Base-by-base conservation (phyloP, 1,140 invertebrate species). In the Luehdorfia chinensis region DNA sequence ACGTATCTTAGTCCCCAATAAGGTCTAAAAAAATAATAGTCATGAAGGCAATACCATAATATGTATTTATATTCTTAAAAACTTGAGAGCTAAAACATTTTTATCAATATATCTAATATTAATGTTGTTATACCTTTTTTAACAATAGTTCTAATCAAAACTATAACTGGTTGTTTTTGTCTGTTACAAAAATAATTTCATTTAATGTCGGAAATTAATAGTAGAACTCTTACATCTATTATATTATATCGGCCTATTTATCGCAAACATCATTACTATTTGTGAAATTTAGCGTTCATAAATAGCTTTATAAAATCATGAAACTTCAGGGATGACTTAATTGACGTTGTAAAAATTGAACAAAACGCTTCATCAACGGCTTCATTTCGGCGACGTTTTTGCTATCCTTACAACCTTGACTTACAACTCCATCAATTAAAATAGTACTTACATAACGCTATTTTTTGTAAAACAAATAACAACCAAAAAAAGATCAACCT, bases 151-250 rank as follows among this genome's bases (percentile, higher is more conserved):
- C 65, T 58, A 59, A 54, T 49, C 56, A 55, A 51, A 47, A 57
- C 43, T 52, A 47, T 57, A 54, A 61, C 51, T 50, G 50, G 60
- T 43, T 48, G 44, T 60, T 70, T 73, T 66, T 59, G n/a, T 66
- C 62, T 62, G 52, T 76, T 83, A 80, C 66, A 83, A 83, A 83
- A 83, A 83, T 83, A 83, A 74, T 75, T 78, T 72, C 48, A 65
- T 73, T 69, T 57, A 62, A 54, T 55, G 4, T 61, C 34, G 19
- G 46, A 51, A 61, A 50, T 51, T 34, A 59, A 55, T 14, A 50
- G 66, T 65, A 36, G 8, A 54, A 55, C 47, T 33, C 51, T 55
- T 55, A 43, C 4, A 43, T 13, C 25, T 43, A 43, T 43, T 64
- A 59, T 32, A 55, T 43, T 28, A 45, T 48, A 56, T 59, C 30